phyloP scores from a whole-genome alignment of 2,113 vertebrate species.

The Corythornis cristatus region DNA sequence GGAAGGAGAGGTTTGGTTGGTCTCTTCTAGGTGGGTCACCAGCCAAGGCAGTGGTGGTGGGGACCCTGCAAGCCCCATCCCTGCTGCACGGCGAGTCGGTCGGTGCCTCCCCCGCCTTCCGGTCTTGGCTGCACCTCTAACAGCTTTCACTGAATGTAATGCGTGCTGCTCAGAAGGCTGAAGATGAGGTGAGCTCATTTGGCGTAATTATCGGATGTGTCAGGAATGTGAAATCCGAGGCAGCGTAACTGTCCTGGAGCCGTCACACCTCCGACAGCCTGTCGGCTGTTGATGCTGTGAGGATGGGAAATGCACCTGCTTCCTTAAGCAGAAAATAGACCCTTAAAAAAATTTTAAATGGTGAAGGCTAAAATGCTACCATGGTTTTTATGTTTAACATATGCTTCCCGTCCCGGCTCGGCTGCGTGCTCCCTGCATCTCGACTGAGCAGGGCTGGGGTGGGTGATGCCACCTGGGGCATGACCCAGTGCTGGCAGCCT shows the following conservation, averaged over 20 bases:
- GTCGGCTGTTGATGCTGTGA: constrained; percentile 28
- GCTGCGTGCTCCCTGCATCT: no score
- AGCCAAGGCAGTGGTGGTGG: accelerated
- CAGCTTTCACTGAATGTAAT: constrained; percentile 40
- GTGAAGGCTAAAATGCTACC: constrained; percentile 25
- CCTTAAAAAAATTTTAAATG: not conserved
- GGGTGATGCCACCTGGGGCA: no score
- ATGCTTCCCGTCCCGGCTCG: constrained; percentile 4
- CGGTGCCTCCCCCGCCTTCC: not conserved
- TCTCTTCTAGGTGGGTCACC: not conserved
- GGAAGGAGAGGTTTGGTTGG: not conserved
- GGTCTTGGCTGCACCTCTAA: not conserved
- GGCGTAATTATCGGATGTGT: constrained; percentile 68
- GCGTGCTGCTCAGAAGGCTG: constrained; percentile 30
- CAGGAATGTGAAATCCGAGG: constrained; percentile 64
- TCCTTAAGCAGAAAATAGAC: constrained; percentile 74
- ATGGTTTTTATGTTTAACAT: constrained; percentile 42
- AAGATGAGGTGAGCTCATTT: constrained; percentile 70
- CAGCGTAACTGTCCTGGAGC: constrained; percentile 58
- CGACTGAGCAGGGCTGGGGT: no score
- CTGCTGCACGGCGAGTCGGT: accelerated
- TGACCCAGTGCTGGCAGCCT: no score
- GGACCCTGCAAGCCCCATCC: not conserved
- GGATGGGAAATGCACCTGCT: constrained; percentile 63
- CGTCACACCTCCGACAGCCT: constrained; percentile 66